phyloP scores from a whole-genome alignment of 2,113 vertebrate genomes.

The Oryzias melastigma region DNA sequence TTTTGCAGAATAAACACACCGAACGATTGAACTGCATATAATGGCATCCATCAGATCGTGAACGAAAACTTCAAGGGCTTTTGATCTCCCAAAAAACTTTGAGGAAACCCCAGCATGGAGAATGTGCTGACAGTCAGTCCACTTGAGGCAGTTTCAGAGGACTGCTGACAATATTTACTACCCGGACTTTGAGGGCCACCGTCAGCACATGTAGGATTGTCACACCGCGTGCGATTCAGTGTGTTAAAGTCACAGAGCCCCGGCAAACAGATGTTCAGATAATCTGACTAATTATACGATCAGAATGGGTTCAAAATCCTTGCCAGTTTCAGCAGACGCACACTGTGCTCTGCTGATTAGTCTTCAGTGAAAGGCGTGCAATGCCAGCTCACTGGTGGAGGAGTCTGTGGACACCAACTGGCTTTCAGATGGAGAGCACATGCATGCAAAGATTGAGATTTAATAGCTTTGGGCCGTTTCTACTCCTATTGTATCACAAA shows the following conservation, averaged over 20 bases:
- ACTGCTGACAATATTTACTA: constrained; percentile 41
- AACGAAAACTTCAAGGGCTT: not conserved
- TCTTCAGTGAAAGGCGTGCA: constrained; percentile 35
- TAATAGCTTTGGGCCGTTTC: not conserved
- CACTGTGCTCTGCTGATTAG: constrained; percentile 47
- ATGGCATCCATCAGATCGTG: too few species aligned
- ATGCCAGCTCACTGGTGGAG: constrained; percentile 43
- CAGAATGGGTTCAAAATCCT: constrained; percentile 51
- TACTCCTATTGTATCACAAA: not conserved
- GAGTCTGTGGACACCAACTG: constrained; percentile 39
- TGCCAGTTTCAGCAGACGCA: constrained; percentile 47
- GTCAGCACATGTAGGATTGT: constrained; percentile 33
- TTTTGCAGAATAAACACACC: too few species aligned
- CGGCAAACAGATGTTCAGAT: constrained; percentile 70
- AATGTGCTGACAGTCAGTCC: constrained; percentile 22
- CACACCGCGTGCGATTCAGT: constrained; percentile 10
- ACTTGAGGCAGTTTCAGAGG: constrained; percentile 20
- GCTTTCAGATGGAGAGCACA: constrained; percentile 31
- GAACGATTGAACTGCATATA: too few species aligned
- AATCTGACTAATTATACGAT: constrained; percentile 71
- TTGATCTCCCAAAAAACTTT: not conserved
- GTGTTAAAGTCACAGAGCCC: constrained; percentile 25
- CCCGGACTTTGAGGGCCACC: constrained; percentile 27
- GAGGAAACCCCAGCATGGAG: constrained; percentile 9
- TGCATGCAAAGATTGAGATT: constrained; percentile 12